Base-by-base conservation (phyloP, 2,797 vertebrate species). In the Helarctos malayanus region DNA sequence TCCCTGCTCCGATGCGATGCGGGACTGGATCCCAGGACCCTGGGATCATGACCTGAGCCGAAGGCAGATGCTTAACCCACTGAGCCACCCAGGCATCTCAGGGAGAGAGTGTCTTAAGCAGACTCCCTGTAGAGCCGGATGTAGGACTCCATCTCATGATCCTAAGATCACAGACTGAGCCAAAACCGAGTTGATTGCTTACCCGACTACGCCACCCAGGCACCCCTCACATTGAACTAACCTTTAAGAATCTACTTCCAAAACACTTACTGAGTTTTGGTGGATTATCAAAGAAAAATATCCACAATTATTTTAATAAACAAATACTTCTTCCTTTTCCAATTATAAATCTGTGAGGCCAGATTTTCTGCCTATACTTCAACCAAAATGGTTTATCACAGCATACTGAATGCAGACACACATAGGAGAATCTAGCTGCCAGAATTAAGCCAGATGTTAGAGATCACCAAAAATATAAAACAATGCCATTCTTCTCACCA, bases 381-480 rank as follows among this genome's bases (percentile, higher is more conserved):
- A 97, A 13, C 29, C 27, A 56, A 52, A 91, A 83, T 27, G 29
- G 35, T 63, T 13, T 57, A 65, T 90, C 21, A 56, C n/a, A 91
- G 27, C 23, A 56, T 76, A 73, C 21, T 88, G 27, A 95, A 23
- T 88, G 65, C 38, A 68, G 63, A 88, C 88, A 21, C 56, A 29
- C 23, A 14, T 16, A 65, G 71, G 38, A 91, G 65, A 80, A 85
- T 94, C 45, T 87, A 85, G 45, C 35, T 93, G n/a, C 56, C 49
- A 68, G 18, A 90, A 68, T 89, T 95, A 97, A 91, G 63, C 3
- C 29, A 79, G 49, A 79, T 89, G 38, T n/a, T 84, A 79, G 41
- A 91, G 69, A 89, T 92, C 49, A 92, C 32, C 63, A 79, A 82
- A 94, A 97, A 78, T 94, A 56, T 75, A 83, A 96, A 75, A 82